phyloP scores from a whole-genome alignment of 2,888 invertebrate genomes.

The Trilocha varians region DNA sequence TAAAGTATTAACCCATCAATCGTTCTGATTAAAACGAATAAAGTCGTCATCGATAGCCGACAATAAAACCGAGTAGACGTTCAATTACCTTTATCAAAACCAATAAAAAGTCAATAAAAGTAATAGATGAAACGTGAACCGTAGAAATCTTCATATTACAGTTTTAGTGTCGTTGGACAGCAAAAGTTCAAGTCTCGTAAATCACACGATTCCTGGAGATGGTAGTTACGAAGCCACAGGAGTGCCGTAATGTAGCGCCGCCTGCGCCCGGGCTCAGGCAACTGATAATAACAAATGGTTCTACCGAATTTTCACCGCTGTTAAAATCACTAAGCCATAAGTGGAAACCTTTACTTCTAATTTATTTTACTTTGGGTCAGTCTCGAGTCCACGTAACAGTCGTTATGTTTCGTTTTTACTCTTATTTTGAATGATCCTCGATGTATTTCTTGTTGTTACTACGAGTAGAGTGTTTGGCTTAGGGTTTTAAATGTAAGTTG shows the following conservation, averaged over 20 bases:
- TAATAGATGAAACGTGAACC: constrained; percentile 13
- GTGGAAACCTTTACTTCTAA: constrained; percentile 8
- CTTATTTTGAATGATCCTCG: too few species aligned
- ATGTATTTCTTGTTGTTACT: too few species aligned
- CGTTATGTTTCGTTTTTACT: too few species aligned
- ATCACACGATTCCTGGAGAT: constrained; percentile 39
- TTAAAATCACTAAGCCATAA: constrained; percentile 24
- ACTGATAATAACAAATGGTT: constrained; percentile 46
- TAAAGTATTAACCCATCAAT: constrained; percentile 9
- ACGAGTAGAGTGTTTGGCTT: too few species aligned
- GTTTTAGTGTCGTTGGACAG: constrained; percentile 26
- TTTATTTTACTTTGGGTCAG: not conserved
- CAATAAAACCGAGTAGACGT: not conserved
- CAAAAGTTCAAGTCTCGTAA: constrained; percentile 34
- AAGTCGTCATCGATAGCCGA: not conserved
- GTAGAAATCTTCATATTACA: constrained; percentile 34
- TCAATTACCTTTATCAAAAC: constrained; percentile 1
- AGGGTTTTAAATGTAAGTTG: too few species aligned
- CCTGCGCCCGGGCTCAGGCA: constrained; percentile 22
- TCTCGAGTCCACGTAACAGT: not conserved
- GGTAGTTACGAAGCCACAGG: constrained; percentile 44
- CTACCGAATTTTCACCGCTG: constrained; percentile 29
- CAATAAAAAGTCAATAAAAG: constrained; percentile 1
- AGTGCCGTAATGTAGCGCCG: constrained; percentile 38
- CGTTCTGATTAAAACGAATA: constrained; percentile 11